These are phyloP conservation scores for Metopia argyrocephala DNA, from an alignment of 2,888 invertebrate species.

Conservation along the genomic window DNA sequence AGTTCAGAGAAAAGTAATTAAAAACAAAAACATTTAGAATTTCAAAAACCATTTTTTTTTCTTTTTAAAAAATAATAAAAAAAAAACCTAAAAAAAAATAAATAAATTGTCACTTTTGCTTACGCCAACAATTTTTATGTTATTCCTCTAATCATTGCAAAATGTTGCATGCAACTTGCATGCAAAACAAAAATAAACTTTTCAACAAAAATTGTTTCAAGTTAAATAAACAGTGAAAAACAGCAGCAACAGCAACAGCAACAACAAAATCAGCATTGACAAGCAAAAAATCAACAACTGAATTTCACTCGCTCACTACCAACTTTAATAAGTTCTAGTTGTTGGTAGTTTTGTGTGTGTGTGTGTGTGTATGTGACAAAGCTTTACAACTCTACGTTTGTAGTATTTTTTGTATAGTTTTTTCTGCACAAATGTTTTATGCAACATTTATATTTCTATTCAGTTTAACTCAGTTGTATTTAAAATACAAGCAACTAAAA, in stretches of 20 bases:
- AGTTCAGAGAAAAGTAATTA: too few relatives aligned
- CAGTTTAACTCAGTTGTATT: neutral
- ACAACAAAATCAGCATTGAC: neutral
- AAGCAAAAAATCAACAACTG: slow-evolving; percentile 26
- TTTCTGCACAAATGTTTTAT: neutral
- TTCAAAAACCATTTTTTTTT: too few relatives aligned
- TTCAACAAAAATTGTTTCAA: neutral
- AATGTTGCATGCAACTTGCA: neutral
- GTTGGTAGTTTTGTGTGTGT: slow-evolving; percentile 5
- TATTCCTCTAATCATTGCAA: slow-evolving; percentile 27
- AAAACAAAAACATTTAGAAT: too few relatives aligned
- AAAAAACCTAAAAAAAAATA: slow-evolving; percentile 2
- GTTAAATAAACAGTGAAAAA: neutral
- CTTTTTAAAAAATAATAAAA: neutral
- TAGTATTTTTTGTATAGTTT: neutral
- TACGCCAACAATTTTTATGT: slow-evolving; percentile 38
- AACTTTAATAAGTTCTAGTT: slow-evolving; percentile 58
- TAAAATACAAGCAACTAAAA: neutral
- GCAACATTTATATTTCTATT: slow-evolving; percentile 34
- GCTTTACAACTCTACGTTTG: too few relatives aligned
- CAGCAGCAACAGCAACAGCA: neutral
- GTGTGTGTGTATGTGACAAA: neutral
- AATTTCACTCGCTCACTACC: slow-evolving; percentile 34
- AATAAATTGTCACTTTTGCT: slow-evolving; percentile 47
- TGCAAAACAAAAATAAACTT: neutral